Percentiles rank a stretch among this genome's conserved stretches.
These are phyloP conservation scores for Pelecanoides urinatrix DNA, from an alignment of 2,113 vertebrate species.

Conservation along the genomic window DNA sequence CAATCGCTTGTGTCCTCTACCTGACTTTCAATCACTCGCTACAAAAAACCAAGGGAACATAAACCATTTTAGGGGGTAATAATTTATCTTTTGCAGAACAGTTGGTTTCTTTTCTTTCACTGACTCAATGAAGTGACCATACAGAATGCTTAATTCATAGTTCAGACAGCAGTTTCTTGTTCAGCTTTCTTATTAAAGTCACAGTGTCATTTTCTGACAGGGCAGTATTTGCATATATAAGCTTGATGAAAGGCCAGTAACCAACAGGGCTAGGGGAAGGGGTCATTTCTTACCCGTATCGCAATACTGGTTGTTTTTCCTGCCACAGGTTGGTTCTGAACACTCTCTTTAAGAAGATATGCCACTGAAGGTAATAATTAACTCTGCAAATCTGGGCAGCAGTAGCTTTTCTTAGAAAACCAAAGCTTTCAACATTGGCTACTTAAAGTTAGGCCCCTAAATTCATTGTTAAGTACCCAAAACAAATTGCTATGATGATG, in stretches of 20 bases:
- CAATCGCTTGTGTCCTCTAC: slow-evolving; percentile 60
- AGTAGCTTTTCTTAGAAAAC: not conserved
- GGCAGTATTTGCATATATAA: slow-evolving; percentile 35
- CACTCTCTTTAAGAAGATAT: not conserved
- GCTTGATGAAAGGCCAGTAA: not conserved
- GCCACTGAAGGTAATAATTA: not conserved
- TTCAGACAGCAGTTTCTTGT: slow-evolving; percentile 47
- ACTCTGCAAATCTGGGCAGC: not conserved
- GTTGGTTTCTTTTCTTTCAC: slow-evolving; percentile 51
- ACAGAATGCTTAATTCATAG: slow-evolving; percentile 66
- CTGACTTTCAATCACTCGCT: slow-evolving; percentile 65
- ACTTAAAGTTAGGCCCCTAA: not conserved
- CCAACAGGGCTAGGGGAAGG: not conserved
- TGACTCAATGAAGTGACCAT: slow-evolving; percentile 16
- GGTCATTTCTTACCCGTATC: not conserved
- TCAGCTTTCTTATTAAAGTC: slow-evolving; percentile 40
- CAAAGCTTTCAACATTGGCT: not conserved
- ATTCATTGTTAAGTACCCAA: slow-evolving; percentile 4
- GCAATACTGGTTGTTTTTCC: not conserved
- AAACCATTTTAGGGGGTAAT: slow-evolving; percentile 69
- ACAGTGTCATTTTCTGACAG: not conserved
- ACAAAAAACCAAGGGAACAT: slow-evolving; percentile 42
- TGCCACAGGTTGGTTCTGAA: not conserved
- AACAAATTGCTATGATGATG: slow-evolving; percentile 4
- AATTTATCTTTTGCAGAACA: slow-evolving; percentile 44